Base-by-base conservation (phyloP, 2,888 invertebrate genomes). In the Morpho achilles region DNA sequence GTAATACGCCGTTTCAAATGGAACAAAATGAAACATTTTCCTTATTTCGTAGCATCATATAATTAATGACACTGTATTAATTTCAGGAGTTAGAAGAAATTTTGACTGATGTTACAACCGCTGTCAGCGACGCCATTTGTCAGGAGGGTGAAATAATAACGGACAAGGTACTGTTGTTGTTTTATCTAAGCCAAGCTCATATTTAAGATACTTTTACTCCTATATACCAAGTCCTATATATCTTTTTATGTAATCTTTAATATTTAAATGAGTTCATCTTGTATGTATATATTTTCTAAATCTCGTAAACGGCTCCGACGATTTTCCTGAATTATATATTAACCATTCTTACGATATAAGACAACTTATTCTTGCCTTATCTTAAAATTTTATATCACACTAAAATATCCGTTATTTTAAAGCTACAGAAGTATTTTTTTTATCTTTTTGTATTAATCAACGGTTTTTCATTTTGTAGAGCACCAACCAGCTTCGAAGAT, bases 21-120 rank as follows among this genome's bases (percentile, higher is more conserved):
- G 32, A 43, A 43, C 9, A 43, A 43, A 43, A 43, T 43, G 2
- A 43, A 43, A 9, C 9, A 9, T 43, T 43, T 43, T 7, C 9
- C 8, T 43, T 43, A 43, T 53, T 23, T 46, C 40, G 46, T 47
- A 4, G 43, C 22, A 42, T 59, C 8, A 22, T 41, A 45, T 53
- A 53, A 61, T 49, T 60, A 63, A 63, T 63, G 47, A 42, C 9
- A 42, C 54, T 59, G 53, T 56, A 56, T 62, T 65, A 59, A 60
- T 93, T 94, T 70, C 94, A 97, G 95, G 98, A 98, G 90, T 91
- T 98, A 75, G 97, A 98, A 87, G 97, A 98, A 80, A 96, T 98
- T 75, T 95, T 98, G 88, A 94, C 94, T 67, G 98, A 98, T 79
- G 93, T 98, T 62, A 97, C 96, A 82, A 92, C 95, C 72, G 96